A percentile compares a stretch with the other conserved stretches of the same genome.
Conservation (phyloP, 2,888 invertebrate species). For the Agrotis exclamationis region DNA sequence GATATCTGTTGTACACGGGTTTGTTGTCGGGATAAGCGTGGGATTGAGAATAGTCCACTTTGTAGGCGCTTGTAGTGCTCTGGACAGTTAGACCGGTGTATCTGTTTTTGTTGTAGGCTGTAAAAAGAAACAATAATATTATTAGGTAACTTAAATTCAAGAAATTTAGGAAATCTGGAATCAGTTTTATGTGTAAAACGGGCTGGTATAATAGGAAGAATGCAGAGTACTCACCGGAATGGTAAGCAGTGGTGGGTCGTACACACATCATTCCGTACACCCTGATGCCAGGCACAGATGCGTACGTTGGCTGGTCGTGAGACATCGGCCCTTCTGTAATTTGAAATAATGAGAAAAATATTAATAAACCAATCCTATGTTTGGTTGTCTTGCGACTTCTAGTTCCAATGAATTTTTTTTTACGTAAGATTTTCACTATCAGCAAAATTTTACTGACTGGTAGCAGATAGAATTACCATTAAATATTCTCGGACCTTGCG, state of each 20-base stretch:
- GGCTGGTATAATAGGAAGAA: background rate
- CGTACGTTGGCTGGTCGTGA: constrained; percentile 98
- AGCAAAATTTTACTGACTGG: background rate
- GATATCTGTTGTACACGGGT: constrained; percentile 88
- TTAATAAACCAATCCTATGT: background rate
- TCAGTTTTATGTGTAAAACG: too few relatives aligned
- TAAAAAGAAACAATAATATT: constrained; percentile 47
- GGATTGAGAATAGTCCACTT: constrained; percentile 89
- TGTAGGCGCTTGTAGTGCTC: constrained; percentile 88
- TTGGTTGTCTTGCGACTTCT: background rate
- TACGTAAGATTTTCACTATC: too few relatives aligned
- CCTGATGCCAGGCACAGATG: constrained; percentile 97
- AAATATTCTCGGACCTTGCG: background rate
- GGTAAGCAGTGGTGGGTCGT: constrained; percentile 85
- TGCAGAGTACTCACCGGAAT: constrained; percentile 76
- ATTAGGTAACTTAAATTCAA: background rate
- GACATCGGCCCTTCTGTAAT: constrained; percentile 97
- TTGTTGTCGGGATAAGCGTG: constrained; percentile 83
- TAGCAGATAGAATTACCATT: background rate
- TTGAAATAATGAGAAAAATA: constrained; percentile 4
- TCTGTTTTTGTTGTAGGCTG: constrained; percentile 87
- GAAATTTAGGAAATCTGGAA: background rate
- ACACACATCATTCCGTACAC: constrained; percentile 99
- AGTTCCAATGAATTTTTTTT: background rate
- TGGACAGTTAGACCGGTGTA: constrained; percentile 79